These are phyloP conservation scores for Torymus tubicola DNA, from an alignment of 2,888 invertebrate genomes.

Conservation along the genomic window DNA sequence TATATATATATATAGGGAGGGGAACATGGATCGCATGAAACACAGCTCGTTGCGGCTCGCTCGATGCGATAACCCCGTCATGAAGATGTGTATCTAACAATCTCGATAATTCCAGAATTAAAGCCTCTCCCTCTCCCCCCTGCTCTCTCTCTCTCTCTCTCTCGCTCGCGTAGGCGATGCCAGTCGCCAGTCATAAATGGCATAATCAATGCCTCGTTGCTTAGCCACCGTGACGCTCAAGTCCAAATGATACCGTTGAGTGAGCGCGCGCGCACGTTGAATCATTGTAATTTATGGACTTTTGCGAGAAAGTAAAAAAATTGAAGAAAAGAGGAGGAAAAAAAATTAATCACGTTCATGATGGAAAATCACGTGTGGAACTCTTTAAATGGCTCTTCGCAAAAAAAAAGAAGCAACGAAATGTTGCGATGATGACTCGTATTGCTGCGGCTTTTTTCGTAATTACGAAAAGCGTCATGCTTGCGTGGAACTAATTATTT, in stretches of 20 bases:
- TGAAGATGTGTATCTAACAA: slow-evolving; percentile 55
- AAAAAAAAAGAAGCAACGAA: slow-evolving; percentile 6
- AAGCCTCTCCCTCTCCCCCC: too few relatives aligned
- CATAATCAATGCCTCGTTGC: slow-evolving; percentile 56
- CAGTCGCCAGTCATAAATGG: slow-evolving; percentile 52
- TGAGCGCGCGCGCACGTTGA: slow-evolving; percentile 49
- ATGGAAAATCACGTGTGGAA: slow-evolving; percentile 21
- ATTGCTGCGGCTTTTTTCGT: background rate
- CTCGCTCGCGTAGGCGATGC: too few relatives aligned
- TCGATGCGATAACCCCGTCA: slow-evolving; percentile 26
- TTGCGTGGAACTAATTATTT: too few relatives aligned
- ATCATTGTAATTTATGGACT: slow-evolving; percentile 58
- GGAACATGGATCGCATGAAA: background rate
- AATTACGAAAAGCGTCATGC: too few relatives aligned
- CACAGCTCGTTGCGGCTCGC: background rate
- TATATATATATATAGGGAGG: too few relatives aligned
- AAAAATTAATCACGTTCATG: slow-evolving; percentile 36
- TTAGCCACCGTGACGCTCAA: slow-evolving; percentile 51
- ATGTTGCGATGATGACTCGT: slow-evolving; percentile 4
- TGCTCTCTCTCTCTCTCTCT: too few relatives aligned
- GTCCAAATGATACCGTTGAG: slow-evolving; percentile 49
- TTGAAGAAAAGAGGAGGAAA: background rate
- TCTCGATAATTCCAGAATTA: slow-evolving; percentile 55
- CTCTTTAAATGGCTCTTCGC: slow-evolving; percentile 18
- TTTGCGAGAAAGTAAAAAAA: slow-evolving; percentile 16